Conservation (phyloP, 2,113 vertebrate genomes). For the Onychostoma macrolepis region DNA sequence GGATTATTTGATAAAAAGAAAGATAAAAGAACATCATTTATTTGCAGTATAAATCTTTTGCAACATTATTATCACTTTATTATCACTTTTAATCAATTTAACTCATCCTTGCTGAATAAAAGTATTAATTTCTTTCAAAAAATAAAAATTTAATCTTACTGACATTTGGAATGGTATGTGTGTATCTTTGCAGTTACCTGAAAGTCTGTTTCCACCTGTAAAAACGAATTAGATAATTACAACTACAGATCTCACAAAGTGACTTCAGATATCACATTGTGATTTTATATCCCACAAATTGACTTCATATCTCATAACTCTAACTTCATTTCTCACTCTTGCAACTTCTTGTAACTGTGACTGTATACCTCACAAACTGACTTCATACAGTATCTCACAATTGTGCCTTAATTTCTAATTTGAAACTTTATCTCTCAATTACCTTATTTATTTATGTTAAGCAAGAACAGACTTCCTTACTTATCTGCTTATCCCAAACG, state of each 20-base stretch:
- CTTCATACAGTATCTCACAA: not conserved
- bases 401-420: not conserved
- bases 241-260: not conserved
- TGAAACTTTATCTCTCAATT: not conserved
- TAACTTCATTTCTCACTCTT: not conserved
- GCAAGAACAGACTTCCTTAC: not conserved
- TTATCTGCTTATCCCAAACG: not conserved
- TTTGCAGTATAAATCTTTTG: not conserved
- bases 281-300: not conserved
- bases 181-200: not conserved
- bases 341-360: not conserved
- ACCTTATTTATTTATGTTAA: not conserved
- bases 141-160: not conserved
- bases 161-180: no score
- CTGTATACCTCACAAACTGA: not conserved
- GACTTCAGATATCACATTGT: not conserved
- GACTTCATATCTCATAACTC: not conserved
- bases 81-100: not conserved
- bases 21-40: not conserved
- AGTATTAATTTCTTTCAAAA: not conserved
- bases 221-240: no score
- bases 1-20: not conserved
- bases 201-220: no score
- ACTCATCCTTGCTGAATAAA: not conserved
- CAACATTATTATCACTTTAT: not conserved